Evolutionary conservation across 2,797 vertebrate species (phyloP).

Genomic region (Momotus momota): DNA sequence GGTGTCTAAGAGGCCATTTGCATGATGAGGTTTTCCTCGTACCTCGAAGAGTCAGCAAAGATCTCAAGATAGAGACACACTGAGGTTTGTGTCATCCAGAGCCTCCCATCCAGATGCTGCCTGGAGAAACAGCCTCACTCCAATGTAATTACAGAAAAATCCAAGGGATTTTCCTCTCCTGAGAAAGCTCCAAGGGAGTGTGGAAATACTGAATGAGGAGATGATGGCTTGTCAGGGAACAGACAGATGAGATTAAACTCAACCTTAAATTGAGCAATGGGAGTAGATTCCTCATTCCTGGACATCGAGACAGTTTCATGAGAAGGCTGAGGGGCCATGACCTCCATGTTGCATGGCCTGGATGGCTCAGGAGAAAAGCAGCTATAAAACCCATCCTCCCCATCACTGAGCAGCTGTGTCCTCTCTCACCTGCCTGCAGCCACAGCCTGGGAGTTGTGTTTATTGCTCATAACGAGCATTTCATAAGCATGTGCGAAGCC

Average conservation of each 20-base stretch:
- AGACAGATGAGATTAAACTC: background rate
- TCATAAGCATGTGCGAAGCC: background rate
- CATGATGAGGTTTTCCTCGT: background rate
- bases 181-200: background rate
- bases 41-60: background rate
- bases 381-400: background rate
- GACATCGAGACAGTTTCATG: background rate
- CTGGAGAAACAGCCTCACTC: background rate
- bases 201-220: background rate
- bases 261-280: background rate
- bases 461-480: background rate
- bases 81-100: background rate
- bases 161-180: rapidly evolving
- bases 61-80: background rate
- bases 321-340: background rate
- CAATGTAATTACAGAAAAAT: background rate
- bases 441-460: background rate
- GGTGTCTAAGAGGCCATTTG: background rate
- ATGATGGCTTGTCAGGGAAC: background rate
- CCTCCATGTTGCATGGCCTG: background rate
- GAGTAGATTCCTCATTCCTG: background rate
- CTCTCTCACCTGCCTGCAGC: background rate
- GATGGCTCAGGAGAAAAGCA: background rate
- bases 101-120: background rate
- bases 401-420: background rate